Percentiles rank a stretch among this genome's conserved stretches.
Conservation (phyloP, 2,113 vertebrate species). For the Struthio camelus region DNA sequence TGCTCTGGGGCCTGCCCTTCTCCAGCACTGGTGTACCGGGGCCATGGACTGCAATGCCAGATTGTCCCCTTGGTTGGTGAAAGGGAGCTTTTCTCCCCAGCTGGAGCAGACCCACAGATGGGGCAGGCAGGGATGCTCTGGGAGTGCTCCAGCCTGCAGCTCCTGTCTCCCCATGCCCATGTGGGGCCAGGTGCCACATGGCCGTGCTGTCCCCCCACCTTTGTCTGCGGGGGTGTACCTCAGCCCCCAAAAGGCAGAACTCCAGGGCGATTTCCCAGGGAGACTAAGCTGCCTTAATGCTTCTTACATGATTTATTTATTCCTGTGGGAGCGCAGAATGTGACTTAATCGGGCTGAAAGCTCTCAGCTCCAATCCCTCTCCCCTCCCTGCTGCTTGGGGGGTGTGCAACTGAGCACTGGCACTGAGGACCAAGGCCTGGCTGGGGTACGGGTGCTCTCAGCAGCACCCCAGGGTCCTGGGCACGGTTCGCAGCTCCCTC, state of each 20-base stretch:
- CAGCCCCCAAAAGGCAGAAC: constrained; percentile 44
- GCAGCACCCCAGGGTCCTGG: neutral
- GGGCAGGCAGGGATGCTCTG: neutral
- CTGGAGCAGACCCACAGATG: neutral
- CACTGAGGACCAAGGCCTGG: rapidly evolving
- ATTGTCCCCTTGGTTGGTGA: neutral
- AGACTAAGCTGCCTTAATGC: constrained; percentile 66
- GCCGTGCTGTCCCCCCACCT: neutral
- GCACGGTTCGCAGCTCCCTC: neutral
- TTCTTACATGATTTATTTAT: constrained; percentile 61
- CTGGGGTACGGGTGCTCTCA: rapidly evolving
- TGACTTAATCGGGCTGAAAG: constrained; percentile 18
- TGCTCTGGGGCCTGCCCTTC: neutral
- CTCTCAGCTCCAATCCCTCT: neutral
- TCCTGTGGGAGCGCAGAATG: neutral
- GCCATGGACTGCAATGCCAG: neutral
- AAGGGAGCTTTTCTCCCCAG: neutral
- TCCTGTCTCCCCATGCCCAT: neutral
- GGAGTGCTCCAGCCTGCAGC: neutral
- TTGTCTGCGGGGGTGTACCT: neutral
- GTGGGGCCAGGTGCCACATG: neutral
- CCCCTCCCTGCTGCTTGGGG: neutral
- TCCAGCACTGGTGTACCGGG: neutral
- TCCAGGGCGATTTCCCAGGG: neutral
- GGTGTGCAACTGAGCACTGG: neutral